Conservation (phyloP, 2,113 vertebrate genomes). For the Actinemys pallida region DNA sequence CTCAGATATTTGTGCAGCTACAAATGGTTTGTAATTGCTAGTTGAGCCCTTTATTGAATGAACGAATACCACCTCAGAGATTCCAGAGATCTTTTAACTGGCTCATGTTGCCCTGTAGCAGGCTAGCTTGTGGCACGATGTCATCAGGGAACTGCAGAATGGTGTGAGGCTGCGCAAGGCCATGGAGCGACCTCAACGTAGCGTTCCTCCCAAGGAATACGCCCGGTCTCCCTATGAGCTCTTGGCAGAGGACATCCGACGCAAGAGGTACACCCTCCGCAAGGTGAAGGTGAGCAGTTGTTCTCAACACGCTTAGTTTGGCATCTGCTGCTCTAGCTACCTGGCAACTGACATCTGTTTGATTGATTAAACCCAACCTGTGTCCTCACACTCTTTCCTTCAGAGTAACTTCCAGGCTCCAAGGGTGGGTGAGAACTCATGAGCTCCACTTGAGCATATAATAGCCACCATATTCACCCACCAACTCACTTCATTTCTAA, state of each 20-base stretch:
- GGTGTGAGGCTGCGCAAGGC: slow-evolving; percentile 68
- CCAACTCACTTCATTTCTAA: neutral
- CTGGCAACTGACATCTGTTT: neutral
- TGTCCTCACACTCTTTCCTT: too few relatives aligned
- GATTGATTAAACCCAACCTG: neutral
- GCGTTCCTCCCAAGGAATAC: accelerated
- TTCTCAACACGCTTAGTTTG: neutral
- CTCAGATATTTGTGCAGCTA: neutral
- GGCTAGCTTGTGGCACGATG: slow-evolving; percentile 47
- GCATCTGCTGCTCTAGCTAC: neutral
- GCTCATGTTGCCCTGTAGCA: neutral
- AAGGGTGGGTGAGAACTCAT: neutral
- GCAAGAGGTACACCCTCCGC: slow-evolving; percentile 73
- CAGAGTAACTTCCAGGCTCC: too few relatives aligned
- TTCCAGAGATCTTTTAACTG: neutral
- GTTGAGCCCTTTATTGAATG: neutral
- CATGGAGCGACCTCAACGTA: accelerated
- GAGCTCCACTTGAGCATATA: neutral
- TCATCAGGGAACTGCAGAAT: slow-evolving; percentile 70
- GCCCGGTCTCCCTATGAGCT: slow-evolving; percentile 59
- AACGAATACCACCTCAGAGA: accelerated
- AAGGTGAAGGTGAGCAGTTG: slow-evolving; percentile 70
- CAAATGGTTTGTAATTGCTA: neutral
- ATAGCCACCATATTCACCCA: neutral
- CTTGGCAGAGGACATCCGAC: slow-evolving; percentile 77